These are phyloP conservation scores for Sander lucioperca DNA, from an alignment of 2,113 vertebrate species.

Conservation along the genomic window DNA sequence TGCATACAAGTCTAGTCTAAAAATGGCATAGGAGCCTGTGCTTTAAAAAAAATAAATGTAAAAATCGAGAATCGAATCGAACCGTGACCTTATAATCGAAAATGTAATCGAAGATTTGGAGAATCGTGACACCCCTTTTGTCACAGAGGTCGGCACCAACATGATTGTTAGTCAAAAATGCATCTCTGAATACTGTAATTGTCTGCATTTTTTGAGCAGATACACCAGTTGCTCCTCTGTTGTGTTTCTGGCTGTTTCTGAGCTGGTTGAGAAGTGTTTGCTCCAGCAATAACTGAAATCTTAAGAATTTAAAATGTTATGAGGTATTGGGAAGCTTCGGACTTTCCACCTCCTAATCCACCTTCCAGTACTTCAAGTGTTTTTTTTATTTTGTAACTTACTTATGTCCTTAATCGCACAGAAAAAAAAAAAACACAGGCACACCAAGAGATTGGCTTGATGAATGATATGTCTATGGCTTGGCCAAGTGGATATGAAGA, in stretches of 20 bases:
- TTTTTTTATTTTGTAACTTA: background rate
- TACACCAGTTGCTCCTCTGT: background rate
- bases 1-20: too few relatives aligned
- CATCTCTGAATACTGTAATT: background rate
- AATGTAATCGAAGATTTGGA: too few relatives aligned
- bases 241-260: slow-evolving; percentile 9
- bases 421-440: background rate
- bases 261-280: background rate
- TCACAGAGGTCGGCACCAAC: too few relatives aligned
- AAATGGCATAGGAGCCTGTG: too few relatives aligned
- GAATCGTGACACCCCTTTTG: too few relatives aligned
- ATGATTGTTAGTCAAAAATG: background rate
- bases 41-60: too few relatives aligned
- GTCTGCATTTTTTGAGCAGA: background rate
- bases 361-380: background rate
- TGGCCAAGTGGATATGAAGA: slow-evolving; percentile 32
- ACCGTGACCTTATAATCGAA: too few relatives aligned
- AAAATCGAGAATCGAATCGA: too few relatives aligned
- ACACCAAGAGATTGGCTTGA: slow-evolving; percentile 6
- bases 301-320: too few relatives aligned
- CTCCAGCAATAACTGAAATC: background rate
- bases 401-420: background rate
- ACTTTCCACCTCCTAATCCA: background rate
- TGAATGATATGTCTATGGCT: slow-evolving; percentile 7
- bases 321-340: background rate